Conservation (phyloP, 2,797 vertebrate genomes). For the Gadopsis marmoratus region DNA sequence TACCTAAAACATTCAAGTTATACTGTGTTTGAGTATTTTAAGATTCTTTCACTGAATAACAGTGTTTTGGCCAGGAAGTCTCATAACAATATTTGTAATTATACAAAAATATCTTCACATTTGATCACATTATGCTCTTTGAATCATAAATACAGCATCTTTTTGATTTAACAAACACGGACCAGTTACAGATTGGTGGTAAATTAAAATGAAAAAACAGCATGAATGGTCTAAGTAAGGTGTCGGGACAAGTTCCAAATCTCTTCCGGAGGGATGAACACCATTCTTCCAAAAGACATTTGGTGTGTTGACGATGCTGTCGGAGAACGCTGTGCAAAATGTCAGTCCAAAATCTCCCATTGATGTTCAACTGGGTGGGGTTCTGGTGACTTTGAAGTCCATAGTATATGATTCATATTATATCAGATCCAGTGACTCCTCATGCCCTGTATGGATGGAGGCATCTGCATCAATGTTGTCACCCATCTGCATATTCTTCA, state of each 20-base stretch:
- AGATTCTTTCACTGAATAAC: background rate
- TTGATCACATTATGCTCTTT: background rate
- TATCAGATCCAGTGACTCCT: background rate
- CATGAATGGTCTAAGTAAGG: background rate
- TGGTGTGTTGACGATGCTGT: background rate
- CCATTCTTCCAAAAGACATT: background rate
- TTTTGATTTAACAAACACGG: background rate
- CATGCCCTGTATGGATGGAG: background rate
- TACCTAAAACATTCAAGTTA: background rate
- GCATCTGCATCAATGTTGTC: background rate
- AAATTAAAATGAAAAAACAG: background rate
- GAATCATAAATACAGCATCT: background rate
- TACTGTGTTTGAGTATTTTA: slow-evolving; percentile 21
- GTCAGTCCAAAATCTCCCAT: background rate
- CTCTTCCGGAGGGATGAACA: background rate
- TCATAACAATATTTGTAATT: background rate
- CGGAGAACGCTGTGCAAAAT: background rate
- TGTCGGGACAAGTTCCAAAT: background rate
- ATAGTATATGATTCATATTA: background rate
- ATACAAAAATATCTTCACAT: background rate
- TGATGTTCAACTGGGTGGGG: background rate
- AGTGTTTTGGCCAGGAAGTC: background rate
- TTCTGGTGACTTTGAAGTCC: background rate
- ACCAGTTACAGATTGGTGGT: background rate
- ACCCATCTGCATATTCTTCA: background rate